Evolutionary conservation across 1,140 invertebrate species (phyloP).

Genomic region (Globodera rostochiensis): DNA sequence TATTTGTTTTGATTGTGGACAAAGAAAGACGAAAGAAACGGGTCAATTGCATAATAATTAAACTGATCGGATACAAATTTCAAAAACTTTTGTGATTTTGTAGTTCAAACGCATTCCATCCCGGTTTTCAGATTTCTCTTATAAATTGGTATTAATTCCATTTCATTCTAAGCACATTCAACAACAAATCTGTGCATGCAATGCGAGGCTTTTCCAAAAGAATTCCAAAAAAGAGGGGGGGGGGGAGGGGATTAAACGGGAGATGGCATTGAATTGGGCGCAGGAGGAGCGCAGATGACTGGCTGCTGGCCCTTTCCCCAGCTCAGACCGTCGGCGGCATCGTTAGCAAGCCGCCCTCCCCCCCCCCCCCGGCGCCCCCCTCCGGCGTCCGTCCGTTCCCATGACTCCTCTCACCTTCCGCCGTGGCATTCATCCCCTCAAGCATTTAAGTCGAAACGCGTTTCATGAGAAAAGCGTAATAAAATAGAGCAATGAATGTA

Average conservation of each 20-base stretch:
- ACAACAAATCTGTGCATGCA: too few relatives aligned
- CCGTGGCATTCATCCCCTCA: not conserved
- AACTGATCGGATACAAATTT: slow-evolving; percentile 1
- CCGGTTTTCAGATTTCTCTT: too few relatives aligned
- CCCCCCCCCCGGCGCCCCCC: not conserved
- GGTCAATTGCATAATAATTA: not conserved
- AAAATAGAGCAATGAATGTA: not conserved
- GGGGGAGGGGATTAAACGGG: not conserved
- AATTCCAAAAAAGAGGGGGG: too few relatives aligned
- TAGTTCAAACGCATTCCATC: not conserved
- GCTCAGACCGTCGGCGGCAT: not conserved
- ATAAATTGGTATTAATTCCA: not conserved
- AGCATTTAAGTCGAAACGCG: not conserved
- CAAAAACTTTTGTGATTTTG: not conserved
- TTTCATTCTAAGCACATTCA: not conserved
- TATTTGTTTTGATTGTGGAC: slow-evolving; percentile 39
- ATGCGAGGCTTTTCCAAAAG: too few relatives aligned
- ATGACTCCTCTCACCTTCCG: not conserved
- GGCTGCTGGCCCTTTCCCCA: too few relatives aligned
- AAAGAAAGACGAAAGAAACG: slow-evolving; percentile 10
- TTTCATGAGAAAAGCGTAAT: not conserved
- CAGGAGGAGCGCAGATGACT: too few relatives aligned
- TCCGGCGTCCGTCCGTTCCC: slow-evolving; percentile 2
- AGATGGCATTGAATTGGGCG: not conserved
- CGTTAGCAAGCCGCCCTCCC: not conserved